phyloP scores from a whole-genome alignment of 2,113 vertebrate genomes.

The Gracilinanus agilis region DNA sequence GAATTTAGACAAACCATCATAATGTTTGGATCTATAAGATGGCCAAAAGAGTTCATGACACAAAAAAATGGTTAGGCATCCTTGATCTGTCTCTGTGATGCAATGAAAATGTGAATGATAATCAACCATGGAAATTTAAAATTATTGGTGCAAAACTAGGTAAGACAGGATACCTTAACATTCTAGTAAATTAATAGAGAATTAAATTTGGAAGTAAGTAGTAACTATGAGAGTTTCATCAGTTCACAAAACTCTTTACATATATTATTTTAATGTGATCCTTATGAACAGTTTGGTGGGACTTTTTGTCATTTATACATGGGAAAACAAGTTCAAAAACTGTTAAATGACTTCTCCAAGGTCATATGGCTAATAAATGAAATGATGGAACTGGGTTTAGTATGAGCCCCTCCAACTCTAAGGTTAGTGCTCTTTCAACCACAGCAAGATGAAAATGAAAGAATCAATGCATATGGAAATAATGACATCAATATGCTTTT shows the following conservation, averaged over 20 bases:
- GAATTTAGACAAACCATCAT: neutral
- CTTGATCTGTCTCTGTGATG: neutral
- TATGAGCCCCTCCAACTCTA: neutral
- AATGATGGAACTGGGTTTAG: neutral
- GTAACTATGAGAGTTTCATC: neutral
- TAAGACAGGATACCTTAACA: neutral
- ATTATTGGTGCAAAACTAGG: neutral
- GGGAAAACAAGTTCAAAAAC: neutral
- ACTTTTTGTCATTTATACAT: neutral
- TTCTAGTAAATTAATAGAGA: neutral
- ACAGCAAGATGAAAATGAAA: neutral
- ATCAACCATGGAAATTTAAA: neutral
- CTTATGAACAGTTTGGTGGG: neutral
- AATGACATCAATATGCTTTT: neutral
- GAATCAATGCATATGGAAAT: neutral
- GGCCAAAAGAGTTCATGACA: neutral
- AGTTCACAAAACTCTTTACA: neutral
- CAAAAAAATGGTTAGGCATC: neutral
- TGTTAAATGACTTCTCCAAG: neutral
- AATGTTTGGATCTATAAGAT: neutral
- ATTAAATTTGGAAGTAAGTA: neutral
- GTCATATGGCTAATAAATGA: neutral
- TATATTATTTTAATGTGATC: neutral
- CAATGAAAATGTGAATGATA: neutral
- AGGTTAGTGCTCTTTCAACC: neutral